These are phyloP conservation scores for Phortica magna DNA, from an alignment of 2,888 invertebrate species.

Conservation along the genomic window DNA sequence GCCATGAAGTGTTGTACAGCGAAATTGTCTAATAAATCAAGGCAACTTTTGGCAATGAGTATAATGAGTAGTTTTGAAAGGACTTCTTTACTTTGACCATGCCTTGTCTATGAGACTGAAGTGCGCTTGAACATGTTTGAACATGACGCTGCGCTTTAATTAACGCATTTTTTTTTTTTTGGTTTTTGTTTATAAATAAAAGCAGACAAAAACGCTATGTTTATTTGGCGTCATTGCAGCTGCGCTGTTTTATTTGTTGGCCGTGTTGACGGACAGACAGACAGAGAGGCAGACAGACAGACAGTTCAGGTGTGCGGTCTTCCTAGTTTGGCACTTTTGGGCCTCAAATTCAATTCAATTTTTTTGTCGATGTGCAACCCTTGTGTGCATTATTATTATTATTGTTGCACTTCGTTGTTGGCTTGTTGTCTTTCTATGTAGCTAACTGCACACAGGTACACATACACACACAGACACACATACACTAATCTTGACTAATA, in stretches of 20 bases:
- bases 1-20: no score
- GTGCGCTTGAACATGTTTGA: no score
- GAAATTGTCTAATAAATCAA: no score
- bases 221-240: constrained; percentile 5
- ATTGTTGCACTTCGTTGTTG: constrained; percentile 21
- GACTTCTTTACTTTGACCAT: no score
- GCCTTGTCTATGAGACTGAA: no score
- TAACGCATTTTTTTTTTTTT: no score
- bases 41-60: no score
- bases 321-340: not conserved
- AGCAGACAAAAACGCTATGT: not conserved
- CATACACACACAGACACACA: no score
- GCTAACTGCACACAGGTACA: constrained; percentile 45
- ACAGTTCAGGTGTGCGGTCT: not conserved
- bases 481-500: constrained; percentile 74
- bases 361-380: constrained; percentile 9
- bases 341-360: constrained; percentile 30
- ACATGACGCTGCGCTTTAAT: no score
- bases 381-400: not conserved
- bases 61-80: no score
- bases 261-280: no score
- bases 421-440: constrained; percentile 27
- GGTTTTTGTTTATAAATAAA: no score
- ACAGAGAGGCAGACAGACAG: not conserved
- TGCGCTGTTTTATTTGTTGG: not conserved